These are phyloP conservation scores for Acrobasis repandana DNA, from an alignment of 2,888 invertebrate genomes.

Conservation along the genomic window DNA sequence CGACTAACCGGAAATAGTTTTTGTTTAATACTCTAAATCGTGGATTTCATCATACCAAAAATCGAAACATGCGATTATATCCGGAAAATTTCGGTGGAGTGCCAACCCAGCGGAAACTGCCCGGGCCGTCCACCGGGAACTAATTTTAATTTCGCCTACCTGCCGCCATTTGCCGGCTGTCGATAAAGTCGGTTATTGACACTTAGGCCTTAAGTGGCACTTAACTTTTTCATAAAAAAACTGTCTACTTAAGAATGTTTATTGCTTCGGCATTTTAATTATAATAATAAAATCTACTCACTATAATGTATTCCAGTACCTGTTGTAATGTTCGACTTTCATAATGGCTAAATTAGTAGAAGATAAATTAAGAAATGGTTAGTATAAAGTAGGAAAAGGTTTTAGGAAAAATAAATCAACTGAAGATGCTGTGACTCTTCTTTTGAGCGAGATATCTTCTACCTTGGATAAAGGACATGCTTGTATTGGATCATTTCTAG, in stretches of 20 bases:
- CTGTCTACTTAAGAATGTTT: neutral
- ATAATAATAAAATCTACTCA: neutral
- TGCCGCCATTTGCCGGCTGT: neutral
- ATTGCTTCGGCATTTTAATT: neutral
- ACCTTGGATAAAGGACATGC: too few species aligned
- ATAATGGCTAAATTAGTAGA: neutral
- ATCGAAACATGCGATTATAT: neutral
- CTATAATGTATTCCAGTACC: neutral
- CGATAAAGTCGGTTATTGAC: conserved; percentile 1
- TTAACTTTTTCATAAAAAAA: neutral
- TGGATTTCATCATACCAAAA: too few species aligned
- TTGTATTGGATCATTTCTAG: too few species aligned
- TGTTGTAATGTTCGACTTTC: neutral
- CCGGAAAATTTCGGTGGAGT: neutral
- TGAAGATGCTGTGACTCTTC: too few species aligned
- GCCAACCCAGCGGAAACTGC: neutral
- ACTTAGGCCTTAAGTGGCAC: neutral
- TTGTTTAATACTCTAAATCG: too few species aligned
- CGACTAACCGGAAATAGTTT: too few species aligned
- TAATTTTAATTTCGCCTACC: neutral
- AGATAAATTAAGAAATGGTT: too few species aligned
- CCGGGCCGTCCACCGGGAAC: neutral
- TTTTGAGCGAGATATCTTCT: too few species aligned
- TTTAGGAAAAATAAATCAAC: too few species aligned
- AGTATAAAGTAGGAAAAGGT: too few species aligned